Percentiles rank a stretch among this genome's conserved stretches.
These are phyloP conservation scores for Trinectes maculatus DNA, from an alignment of 2,113 vertebrate genomes.

Conservation along the genomic window DNA sequence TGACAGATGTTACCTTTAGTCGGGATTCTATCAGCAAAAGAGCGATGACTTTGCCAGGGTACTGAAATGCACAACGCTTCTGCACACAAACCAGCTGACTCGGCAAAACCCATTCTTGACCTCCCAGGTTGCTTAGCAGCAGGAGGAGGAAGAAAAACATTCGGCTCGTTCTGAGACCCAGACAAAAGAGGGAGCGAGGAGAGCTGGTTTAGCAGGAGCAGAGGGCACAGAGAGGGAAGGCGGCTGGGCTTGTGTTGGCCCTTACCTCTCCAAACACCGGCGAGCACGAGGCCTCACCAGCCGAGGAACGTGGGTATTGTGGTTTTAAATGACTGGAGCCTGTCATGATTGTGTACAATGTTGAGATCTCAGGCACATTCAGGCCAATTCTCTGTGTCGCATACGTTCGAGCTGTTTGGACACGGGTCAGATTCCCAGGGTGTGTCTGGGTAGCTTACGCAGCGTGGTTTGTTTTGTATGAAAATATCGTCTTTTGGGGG, in stretches of 20 bases:
- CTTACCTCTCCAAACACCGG: slow-evolving; percentile 53
- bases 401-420: not conserved
- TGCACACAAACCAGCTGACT: slow-evolving; percentile 63
- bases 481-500: slow-evolving; percentile 24
- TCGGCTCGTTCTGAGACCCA: slow-evolving; percentile 42
- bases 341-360: not conserved
- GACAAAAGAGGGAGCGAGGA: slow-evolving; percentile 63
- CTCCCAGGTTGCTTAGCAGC: slow-evolving; percentile 70
- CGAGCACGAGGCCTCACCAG: slow-evolving; percentile 1
- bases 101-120: slow-evolving; percentile 53
- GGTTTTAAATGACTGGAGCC: slow-evolving; percentile 2
- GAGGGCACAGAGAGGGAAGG: slow-evolving; percentile 29
- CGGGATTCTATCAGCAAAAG: slow-evolving; percentile 2
- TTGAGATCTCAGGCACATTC: too few species aligned
- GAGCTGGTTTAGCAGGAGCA: slow-evolving; percentile 62
- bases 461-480: slow-evolving; percentile 30
- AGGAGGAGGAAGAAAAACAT: slow-evolving; percentile 49
- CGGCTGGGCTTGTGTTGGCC: slow-evolving; percentile 30
- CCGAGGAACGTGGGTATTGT: slow-evolving; percentile 9
- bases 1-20: slow-evolving; percentile 32
- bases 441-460: not conserved
- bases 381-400: not conserved
- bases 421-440: slow-evolving; percentile 31
- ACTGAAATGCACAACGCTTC: slow-evolving; percentile 22
- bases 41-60: slow-evolving; percentile 18